A percentile compares a stretch with the other conserved stretches of the same genome.
Conservation (phyloP, 2,113 vertebrate genomes). For the Pao palembangensis region DNA sequence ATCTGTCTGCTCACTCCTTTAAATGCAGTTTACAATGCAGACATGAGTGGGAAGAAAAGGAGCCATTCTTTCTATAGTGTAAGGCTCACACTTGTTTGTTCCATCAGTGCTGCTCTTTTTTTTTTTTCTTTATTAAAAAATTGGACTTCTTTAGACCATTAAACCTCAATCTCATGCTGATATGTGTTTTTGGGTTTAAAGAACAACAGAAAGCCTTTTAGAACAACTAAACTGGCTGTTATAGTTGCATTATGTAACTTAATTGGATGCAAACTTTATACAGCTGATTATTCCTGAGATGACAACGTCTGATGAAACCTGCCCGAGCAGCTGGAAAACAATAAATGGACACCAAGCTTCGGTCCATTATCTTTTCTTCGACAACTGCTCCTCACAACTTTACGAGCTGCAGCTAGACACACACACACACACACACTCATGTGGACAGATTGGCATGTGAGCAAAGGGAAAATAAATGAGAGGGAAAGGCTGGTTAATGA, state of each 20-base stretch:
- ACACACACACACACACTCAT: constrained; percentile 37
- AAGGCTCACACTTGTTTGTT: too few relatives aligned
- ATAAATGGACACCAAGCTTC: constrained; percentile 40
- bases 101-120: too few relatives aligned
- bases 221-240: constrained; percentile 29
- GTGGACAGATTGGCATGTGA: constrained; percentile 71
- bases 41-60: too few relatives aligned
- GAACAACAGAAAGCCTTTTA: constrained; percentile 7
- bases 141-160: too few relatives aligned
- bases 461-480: constrained; percentile 76
- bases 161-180: too few relatives aligned
- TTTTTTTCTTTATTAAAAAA: too few relatives aligned
- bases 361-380: constrained; percentile 52
- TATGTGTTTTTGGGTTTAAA: constrained; percentile 18
- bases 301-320: constrained; percentile 37
- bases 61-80: too few relatives aligned
- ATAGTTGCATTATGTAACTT: constrained; percentile 26
- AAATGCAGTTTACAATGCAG: neutral
- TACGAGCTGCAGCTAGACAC: constrained; percentile 55
- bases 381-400: constrained; percentile 67
- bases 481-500: constrained; percentile 78
- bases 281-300: constrained; percentile 30
- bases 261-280: constrained; percentile 31
- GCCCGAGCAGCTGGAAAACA: constrained; percentile 26
- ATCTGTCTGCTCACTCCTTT: too few relatives aligned